These are phyloP conservation scores for Ruditapes philippinarum DNA, from an alignment of 1,140 invertebrate species.

Conservation along the genomic window DNA sequence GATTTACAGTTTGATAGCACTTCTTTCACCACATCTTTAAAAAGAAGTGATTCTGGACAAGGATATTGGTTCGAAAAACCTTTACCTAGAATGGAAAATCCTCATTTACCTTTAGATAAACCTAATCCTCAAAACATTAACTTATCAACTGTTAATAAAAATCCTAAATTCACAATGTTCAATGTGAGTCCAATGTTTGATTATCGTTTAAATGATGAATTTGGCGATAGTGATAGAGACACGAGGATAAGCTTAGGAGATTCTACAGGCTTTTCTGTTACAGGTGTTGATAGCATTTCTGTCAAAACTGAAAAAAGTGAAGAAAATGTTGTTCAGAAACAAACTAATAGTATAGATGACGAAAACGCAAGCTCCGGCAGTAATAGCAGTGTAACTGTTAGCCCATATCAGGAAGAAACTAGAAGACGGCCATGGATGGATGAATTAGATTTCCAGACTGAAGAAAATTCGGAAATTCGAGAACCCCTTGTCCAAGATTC, in stretches of 20 bases:
- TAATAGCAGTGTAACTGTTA: slow-evolving; percentile 52
- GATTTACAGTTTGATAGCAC: slow-evolving; percentile 7
- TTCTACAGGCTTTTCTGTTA: slow-evolving; percentile 11
- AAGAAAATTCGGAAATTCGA: background rate
- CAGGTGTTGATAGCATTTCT: background rate
- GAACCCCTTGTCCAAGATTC: slow-evolving; percentile 51
- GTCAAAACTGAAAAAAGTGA: background rate
- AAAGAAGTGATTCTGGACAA: background rate
- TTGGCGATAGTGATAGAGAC: background rate
- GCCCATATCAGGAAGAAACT: slow-evolving; percentile 22
- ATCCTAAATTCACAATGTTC: background rate
- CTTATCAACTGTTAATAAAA: background rate
- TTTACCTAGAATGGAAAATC: background rate
- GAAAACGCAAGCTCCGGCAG: slow-evolving; percentile 54
- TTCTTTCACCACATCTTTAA: background rate
- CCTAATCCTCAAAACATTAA: background rate
- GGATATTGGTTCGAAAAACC: background rate
- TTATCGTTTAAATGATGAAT: background rate
- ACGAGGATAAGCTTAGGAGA: background rate
- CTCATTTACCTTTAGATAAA: background rate
- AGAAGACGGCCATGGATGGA: slow-evolving; percentile 39
- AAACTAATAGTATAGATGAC: slow-evolving; percentile 45
- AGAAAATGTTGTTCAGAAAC: background rate
- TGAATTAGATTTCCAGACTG: slow-evolving; percentile 22
- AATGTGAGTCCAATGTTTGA: background rate